Base-by-base conservation (phyloP, 2,888 invertebrate genomes). In the Gari tellinella region DNA sequence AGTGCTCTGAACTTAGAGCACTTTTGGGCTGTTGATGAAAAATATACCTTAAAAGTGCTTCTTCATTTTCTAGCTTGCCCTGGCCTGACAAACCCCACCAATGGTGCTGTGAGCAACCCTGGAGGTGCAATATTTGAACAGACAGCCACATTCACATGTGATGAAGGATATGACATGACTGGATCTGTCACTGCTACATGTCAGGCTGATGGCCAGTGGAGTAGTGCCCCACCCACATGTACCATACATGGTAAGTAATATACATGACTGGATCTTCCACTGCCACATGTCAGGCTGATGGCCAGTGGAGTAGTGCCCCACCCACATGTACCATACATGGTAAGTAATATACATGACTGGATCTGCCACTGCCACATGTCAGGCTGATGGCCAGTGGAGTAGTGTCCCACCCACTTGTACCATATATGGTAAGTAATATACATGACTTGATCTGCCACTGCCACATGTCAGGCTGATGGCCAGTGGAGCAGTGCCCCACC, bases 401-500 rank as follows among this genome's bases (percentile, higher is more conserved):
- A 53, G 60, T 21, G 38, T 3, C 10, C 48, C 37, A 19, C 67
- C 60, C 1, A 38, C 26, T 17, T 67, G 67, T 51, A 38, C 38
- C 2, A 41, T 57, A 40, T 8, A 41, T 15, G 57, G 57, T 57
- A 21, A 38, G 10, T 31, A 45, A 31, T 31, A n/a, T n/a, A 68
- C 41, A 17, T 68, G 40, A 62, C 57, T 43, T 57, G 69, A 8
- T 49, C 49, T 10, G 51, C 23, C 0, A 63, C 37, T 49, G 37
- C 57, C 21, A 26, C 51, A 15, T 73, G 78, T 56, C 43, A 43
- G 31, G 57, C 60, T n/a, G 43, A 55, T 48, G 77, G 77, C 10
- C 49, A 49, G 2, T 77, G 78, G 78, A 70, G 64, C 41, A 37
- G 41, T 15, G 38, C 10, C 12, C 41, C 60, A 48, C 73, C 73